Percentiles rank a stretch among this genome's conserved stretches.
These are phyloP conservation scores for Macrochelys suwanniensis DNA, from an alignment of 2,797 vertebrate genomes.

Conservation along the genomic window DNA sequence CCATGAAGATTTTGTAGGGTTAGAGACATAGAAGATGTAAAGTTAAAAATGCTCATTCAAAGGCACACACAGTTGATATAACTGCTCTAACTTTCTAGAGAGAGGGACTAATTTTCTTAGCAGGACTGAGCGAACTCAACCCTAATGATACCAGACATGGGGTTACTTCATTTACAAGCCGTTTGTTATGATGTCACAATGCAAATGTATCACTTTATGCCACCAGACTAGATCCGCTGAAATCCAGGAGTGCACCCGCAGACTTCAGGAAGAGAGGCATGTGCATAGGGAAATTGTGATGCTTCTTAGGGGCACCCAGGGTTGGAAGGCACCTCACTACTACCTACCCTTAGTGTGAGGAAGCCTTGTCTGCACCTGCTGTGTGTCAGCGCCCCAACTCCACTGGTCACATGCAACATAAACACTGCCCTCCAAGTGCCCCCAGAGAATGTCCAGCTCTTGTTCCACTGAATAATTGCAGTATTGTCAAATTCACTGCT, in stretches of 20 bases:
- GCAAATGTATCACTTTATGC: background rate
- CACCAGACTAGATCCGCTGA: background rate
- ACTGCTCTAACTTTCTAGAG: background rate
- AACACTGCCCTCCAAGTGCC: too few relatives aligned
- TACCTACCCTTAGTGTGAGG: too few relatives aligned
- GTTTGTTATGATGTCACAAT: background rate
- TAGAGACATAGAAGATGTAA: background rate
- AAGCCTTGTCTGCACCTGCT: too few relatives aligned
- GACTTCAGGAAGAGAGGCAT: background rate
- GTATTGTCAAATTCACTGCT: too few relatives aligned
- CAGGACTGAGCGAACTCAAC: rapidly evolving
- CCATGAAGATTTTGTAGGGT: background rate
- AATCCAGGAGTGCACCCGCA: background rate
- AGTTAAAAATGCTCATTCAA: background rate
- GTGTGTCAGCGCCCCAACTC: too few relatives aligned
- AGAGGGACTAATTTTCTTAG: background rate
- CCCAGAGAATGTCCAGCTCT: too few relatives aligned
- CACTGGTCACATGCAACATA: too few relatives aligned
- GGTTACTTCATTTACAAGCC: background rate
- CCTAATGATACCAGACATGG: background rate
- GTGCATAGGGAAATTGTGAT: background rate
- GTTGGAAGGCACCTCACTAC: too few relatives aligned
- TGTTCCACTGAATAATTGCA: too few relatives aligned
- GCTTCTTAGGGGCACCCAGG: background rate
- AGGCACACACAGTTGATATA: background rate